Base-by-base conservation (phyloP, 1,140 invertebrate genomes). In the Papilio glaucus region DNA sequence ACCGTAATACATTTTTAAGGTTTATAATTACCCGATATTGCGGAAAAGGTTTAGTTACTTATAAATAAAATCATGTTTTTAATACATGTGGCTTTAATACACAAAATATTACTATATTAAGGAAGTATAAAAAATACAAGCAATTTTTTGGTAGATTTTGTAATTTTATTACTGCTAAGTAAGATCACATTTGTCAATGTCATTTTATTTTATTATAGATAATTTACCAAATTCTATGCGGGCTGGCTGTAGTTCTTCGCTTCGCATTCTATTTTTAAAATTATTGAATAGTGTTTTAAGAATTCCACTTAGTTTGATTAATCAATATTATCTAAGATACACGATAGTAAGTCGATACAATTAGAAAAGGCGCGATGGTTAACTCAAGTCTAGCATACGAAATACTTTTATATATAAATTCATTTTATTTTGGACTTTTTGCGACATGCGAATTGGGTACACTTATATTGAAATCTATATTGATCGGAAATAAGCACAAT, bases 351-450 rank as follows among this genome's bases (percentile, higher is more conserved):
- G 18, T 21, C 45, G 21, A 24, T 57, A n/a, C 9, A 24, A 73
- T 12, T 70, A 70, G 57, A 21, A 70, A 33, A 53, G n/a, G 9
- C 53, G 80, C 21, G 45, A 95, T 95, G 88, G 95, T 96, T 76
- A 96, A 96, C 85, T 95, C 96, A 7, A 96, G 96, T 74, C 93
- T 97, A 86, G 95, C 95, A 3, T 97, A 96, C 77, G 96, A 97
- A 93, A 96, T 97, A 82, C 88, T 97, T 39, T 94, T 97, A 79
- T 97, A 97, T 85, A 94, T 97, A 70, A 97, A 97, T 93, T 97
- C 96, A 9, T 97, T 97, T 92, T 98, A 97, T 90, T 97, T 97
- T 84, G 96, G 96, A 79, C 95, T 97, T 92, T 97, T 97, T 85
- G 95, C 96, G 7, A 94, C 96, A 72, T 96, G 96, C 83, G 96